These are phyloP conservation scores for Anolis apletophallus DNA, from an alignment of 2,797 vertebrate species.

Conservation along the genomic window DNA sequence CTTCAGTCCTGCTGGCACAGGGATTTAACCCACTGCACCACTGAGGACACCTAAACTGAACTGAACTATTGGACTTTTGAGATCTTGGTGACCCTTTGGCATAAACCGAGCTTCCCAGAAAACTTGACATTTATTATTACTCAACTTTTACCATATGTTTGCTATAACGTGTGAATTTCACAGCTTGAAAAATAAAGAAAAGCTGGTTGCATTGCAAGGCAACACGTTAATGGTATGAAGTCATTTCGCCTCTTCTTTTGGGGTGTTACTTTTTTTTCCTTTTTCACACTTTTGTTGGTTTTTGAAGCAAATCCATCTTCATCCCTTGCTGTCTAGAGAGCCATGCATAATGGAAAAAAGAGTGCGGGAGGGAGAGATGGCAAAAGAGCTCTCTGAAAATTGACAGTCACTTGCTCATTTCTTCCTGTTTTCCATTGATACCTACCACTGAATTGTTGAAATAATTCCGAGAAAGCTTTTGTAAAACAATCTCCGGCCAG, in stretches of 20 bases:
- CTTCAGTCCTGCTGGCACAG: too few relatives aligned
- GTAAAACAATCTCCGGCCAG: slow-evolving; percentile 51
- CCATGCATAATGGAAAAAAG: slow-evolving; percentile 34
- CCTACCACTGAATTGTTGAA: slow-evolving; percentile 49
- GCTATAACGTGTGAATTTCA: neutral
- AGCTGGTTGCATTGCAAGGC: neutral
- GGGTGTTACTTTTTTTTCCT: slow-evolving; percentile 31
- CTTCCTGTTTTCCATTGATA: slow-evolving; percentile 52
- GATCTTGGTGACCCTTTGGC: neutral
- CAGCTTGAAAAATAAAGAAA: neutral
- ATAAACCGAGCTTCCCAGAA: neutral
- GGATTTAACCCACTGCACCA: too few relatives aligned
- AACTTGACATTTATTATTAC: neutral
- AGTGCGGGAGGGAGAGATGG: neutral
- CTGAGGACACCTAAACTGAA: too few relatives aligned
- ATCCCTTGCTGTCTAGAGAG: slow-evolving; percentile 27
- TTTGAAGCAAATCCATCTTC: slow-evolving; percentile 34
- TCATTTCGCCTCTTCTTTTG: slow-evolving; percentile 33
- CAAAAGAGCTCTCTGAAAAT: slow-evolving; percentile 35
- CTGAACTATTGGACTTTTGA: neutral
- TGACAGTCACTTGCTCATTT: slow-evolving; percentile 49
- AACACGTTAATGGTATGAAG: neutral
- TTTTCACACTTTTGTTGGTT: slow-evolving; percentile 17
- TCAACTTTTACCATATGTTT: neutral
- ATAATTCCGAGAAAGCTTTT: slow-evolving; percentile 28